phyloP scores from a whole-genome alignment of 2,113 vertebrate species.

The Oxygymnocypris stewartii region DNA sequence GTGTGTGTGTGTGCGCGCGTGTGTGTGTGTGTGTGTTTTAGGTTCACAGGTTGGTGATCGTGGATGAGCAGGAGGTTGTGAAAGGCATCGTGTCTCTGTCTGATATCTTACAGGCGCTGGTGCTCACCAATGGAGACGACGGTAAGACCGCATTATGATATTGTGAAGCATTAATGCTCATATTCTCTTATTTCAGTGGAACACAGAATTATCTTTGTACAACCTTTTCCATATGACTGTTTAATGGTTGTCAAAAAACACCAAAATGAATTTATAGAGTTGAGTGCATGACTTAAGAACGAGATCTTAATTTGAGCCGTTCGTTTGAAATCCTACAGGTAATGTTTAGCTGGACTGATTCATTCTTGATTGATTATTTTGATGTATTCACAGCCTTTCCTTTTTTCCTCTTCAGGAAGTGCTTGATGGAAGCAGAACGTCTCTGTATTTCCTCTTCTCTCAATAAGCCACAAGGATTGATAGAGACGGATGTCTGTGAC shows the following conservation, averaged over 20 bases:
- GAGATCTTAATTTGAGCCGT: background rate
- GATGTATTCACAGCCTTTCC: too few relatives aligned
- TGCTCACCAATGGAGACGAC: conserved; percentile 74
- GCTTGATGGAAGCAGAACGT: background rate
- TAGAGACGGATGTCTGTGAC: background rate
- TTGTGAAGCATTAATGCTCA: background rate
- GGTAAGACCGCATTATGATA: background rate
- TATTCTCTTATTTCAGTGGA: background rate
- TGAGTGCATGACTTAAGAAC: background rate
- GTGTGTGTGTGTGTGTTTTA: conserved; percentile 57
- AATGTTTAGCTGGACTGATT: background rate
- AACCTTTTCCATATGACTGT: background rate
- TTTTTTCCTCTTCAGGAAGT: background rate
- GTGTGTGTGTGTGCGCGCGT: too few relatives aligned
- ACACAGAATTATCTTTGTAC: background rate
- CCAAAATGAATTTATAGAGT: background rate
- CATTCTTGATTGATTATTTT: background rate
- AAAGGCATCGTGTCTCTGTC: conserved; percentile 95
- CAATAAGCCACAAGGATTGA: background rate
- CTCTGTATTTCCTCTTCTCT: background rate
- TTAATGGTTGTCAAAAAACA: too few relatives aligned
- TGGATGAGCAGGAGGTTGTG: conserved; percentile 91
- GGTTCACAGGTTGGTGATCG: conserved; percentile 95
- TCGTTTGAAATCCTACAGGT: background rate
- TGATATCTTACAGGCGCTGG: conserved; percentile 92